phyloP scores from a whole-genome alignment of 2,113 vertebrate species.

The Sapayoa aenigma region DNA sequence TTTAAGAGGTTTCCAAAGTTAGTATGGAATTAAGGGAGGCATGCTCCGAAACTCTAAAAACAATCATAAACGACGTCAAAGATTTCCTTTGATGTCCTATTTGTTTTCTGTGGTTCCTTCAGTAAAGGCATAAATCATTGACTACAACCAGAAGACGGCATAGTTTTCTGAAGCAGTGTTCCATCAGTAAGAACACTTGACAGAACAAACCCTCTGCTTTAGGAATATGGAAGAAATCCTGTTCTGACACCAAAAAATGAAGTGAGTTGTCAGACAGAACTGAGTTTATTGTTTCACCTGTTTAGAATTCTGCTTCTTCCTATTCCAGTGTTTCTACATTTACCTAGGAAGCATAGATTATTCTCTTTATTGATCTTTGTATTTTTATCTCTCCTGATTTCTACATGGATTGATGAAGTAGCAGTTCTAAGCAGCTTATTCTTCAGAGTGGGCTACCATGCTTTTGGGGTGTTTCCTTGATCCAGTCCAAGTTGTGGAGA shows the following conservation, averaged over 20 bases:
- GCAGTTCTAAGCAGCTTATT: not conserved
- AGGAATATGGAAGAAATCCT: not conserved
- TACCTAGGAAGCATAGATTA: not conserved
- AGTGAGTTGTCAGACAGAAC: not conserved
- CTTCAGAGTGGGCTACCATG: not conserved
- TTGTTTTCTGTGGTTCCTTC: not conserved
- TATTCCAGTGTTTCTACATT: not conserved
- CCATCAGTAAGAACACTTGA: not conserved
- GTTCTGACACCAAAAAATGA: not conserved
- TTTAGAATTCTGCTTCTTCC: not conserved
- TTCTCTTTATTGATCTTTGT: not conserved
- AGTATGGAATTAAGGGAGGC: not conserved
- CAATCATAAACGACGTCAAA: not conserved
- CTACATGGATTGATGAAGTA: not conserved
- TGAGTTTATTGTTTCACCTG: not conserved
- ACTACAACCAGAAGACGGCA: not conserved
- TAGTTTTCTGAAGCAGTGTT: not conserved
- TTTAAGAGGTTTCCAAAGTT: constrained; percentile 25
- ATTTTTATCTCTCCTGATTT: not conserved
- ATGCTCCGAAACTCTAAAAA: not conserved
- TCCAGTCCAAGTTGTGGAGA: not conserved
- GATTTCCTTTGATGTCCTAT: constrained; percentile 37
- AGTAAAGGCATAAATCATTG: not conserved
- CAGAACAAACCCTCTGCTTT: not conserved
- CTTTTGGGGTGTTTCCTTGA: not conserved